Conservation (phyloP, 2,888 invertebrate species). For the Pediacus dermestoides region DNA sequence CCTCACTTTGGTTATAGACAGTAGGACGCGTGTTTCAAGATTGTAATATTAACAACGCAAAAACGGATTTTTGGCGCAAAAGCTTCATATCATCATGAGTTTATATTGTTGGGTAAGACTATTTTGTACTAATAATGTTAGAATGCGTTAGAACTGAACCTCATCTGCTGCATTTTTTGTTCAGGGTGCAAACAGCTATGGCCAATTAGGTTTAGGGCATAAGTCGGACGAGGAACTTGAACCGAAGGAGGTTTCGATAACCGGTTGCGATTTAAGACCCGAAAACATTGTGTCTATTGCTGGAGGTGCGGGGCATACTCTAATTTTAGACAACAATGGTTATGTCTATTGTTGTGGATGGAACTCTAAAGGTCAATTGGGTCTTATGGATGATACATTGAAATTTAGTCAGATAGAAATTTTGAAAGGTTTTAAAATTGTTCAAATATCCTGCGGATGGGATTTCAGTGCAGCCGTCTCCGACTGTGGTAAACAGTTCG, state of each 20-base stretch:
- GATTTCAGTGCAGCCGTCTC: slow-evolving; percentile 75
- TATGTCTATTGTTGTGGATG: slow-evolving; percentile 72
- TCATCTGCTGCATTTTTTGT: slow-evolving; percentile 13
- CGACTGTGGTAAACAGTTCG: slow-evolving; percentile 64
- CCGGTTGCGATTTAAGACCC: slow-evolving; percentile 41
- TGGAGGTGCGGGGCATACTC: slow-evolving; percentile 76
- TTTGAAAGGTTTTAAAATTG: slow-evolving; percentile 55
- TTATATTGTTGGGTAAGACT: slow-evolving; percentile 45
- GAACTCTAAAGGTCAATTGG: slow-evolving; percentile 73
- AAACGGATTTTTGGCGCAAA: slow-evolving; percentile 25
- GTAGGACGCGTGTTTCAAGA: slow-evolving; percentile 34
- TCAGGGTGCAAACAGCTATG: slow-evolving; percentile 82
- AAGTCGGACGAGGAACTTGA: slow-evolving; percentile 64
- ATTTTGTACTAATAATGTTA: slow-evolving; percentile 12
- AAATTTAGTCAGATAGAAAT: slow-evolving; percentile 61
- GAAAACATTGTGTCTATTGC: slow-evolving; percentile 60
- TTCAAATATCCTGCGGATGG: slow-evolving; percentile 74
- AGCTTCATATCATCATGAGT: slow-evolving; percentile 34
- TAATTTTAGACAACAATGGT: slow-evolving; percentile 66
- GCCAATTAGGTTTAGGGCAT: slow-evolving; percentile 69
- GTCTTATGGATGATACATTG: slow-evolving; percentile 53
- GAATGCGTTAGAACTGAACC: slow-evolving; percentile 7
- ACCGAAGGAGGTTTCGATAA: slow-evolving; percentile 51
- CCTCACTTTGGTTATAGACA: slow-evolving; percentile 27
- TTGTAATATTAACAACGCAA: slow-evolving; percentile 23